phyloP scores from a whole-genome alignment of 2,113 vertebrate genomes.

The Psammodynastes pulverulentus region DNA sequence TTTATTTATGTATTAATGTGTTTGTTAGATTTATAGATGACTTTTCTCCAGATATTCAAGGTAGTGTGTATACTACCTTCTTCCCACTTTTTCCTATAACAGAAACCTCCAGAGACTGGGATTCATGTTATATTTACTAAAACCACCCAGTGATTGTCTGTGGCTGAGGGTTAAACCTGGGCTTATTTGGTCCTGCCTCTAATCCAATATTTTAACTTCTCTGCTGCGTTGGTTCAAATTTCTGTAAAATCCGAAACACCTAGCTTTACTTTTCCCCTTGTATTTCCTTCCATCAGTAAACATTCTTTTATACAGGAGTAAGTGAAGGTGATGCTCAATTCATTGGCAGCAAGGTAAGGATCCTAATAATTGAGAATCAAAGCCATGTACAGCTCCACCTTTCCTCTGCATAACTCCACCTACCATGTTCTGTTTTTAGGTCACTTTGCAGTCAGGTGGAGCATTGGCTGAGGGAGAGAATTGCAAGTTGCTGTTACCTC shows the following conservation, averaged over 20 bases:
- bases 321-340: background rate
- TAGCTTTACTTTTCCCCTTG: background rate
- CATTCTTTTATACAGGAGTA: background rate
- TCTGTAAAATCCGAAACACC: background rate
- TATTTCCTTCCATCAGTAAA: background rate
- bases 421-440: background rate
- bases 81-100: background rate
- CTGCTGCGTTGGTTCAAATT: background rate
- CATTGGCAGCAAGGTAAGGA: background rate
- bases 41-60: background rate
- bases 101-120: background rate
- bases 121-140: background rate
- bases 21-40: background rate
- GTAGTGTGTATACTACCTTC: background rate
- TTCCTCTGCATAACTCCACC: background rate
- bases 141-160: background rate
- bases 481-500: background rate
- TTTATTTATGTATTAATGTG: background rate
- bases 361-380: background rate
- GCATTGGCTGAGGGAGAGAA: background rate
- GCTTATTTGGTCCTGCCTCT: background rate
- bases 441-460: background rate
- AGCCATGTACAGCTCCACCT: background rate
- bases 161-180: background rate
- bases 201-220: background rate